These are phyloP conservation scores for Sesamia nonagrioides DNA, from an alignment of 1,140 invertebrate genomes.

Conservation along the genomic window DNA sequence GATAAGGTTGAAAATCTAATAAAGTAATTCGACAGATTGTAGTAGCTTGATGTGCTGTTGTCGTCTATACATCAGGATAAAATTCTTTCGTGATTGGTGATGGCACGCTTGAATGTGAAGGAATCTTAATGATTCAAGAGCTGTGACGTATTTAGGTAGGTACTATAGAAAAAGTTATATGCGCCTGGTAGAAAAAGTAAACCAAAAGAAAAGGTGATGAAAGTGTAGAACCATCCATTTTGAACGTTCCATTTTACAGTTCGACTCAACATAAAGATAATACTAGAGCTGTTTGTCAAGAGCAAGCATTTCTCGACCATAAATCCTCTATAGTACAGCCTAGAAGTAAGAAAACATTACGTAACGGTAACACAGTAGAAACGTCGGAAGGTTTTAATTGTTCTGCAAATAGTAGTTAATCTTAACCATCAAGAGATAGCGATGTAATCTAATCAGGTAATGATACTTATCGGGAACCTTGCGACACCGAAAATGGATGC, in stretches of 20 bases:
- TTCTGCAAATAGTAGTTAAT: slow-evolving; percentile 72
- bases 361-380: slow-evolving; percentile 59
- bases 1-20: no score
- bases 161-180: neutral
- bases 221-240: neutral
- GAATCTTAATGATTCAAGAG: slow-evolving; percentile 11
- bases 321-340: neutral
- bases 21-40: no score
- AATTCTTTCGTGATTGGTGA: slow-evolving; percentile 8
- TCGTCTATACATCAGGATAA: neutral
- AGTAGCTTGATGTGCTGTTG: no score
- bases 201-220: neutral
- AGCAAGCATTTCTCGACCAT: slow-evolving; percentile 2
- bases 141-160: neutral
- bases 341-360: slow-evolving; percentile 41
- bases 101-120: neutral
- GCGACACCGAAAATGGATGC: slow-evolving; percentile 55
- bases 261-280: neutral
- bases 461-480: slow-evolving; percentile 61
- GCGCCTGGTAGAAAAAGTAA: neutral
- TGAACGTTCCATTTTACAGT: neutral
- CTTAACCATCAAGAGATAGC: slow-evolving; percentile 69
- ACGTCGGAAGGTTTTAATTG: slow-evolving; percentile 59
- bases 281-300: neutral
- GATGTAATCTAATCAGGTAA: slow-evolving; percentile 61